Conservation (phyloP, 2,797 vertebrate species). For the Sebastes reedi region DNA sequence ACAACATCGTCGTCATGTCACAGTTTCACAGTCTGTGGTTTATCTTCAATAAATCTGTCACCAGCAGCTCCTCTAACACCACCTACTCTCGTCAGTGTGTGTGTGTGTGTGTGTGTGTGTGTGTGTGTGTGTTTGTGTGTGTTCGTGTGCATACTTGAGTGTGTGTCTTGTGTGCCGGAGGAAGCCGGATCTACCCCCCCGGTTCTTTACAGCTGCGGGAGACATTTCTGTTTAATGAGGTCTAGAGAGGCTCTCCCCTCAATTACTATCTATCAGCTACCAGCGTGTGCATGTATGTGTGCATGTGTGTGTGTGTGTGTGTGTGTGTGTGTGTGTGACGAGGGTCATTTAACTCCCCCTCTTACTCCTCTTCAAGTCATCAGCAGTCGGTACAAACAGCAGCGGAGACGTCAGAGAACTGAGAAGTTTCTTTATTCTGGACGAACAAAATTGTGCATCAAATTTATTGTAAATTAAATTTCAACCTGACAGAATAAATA, state of each 20-base stretch:
- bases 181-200: conserved; percentile 60
- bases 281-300: not conserved
- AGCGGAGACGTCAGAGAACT: conserved; percentile 1
- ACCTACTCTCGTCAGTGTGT: conserved; percentile 14
- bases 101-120: not conserved
- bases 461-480: not conserved
- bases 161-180: conserved; percentile 35
- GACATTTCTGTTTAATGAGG: conserved; percentile 76
- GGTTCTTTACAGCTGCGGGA: conserved; percentile 72
- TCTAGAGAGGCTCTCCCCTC: conserved; percentile 70
- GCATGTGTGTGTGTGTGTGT: not conserved
- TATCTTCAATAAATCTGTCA: conserved; percentile 50
- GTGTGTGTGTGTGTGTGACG: not conserved
- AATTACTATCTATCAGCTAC: conserved; percentile 73
- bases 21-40: conserved; percentile 29
- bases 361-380: conserved; percentile 44
- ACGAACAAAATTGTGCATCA: not conserved
- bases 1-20: not conserved
- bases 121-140: too few species aligned
- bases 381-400: conserved; percentile 27
- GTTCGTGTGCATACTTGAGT: not conserved
- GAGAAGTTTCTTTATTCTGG: not conserved
- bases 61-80: conserved; percentile 44
- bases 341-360: conserved; percentile 53
- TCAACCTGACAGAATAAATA: too few species aligned